Base-by-base conservation (phyloP, 2,797 vertebrate genomes). In the Coilia nasus region DNA sequence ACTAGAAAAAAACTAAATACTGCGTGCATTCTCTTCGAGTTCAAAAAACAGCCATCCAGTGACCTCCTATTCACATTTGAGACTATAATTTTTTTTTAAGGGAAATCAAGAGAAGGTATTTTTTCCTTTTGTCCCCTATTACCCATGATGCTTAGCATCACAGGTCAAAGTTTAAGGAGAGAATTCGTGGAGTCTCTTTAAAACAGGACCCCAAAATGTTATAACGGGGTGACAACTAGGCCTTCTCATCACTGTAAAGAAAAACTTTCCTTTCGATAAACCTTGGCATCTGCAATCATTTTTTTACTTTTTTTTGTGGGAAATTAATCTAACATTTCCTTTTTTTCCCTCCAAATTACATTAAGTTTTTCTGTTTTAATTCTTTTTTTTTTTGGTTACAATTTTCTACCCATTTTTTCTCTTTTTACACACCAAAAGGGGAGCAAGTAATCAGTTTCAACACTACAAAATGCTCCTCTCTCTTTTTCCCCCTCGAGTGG, bases 401-500 rank as follows among this genome's bases (percentile, higher is more conserved):
- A 50, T 50, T 91, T 92, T 90, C 87, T 64, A 87, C 67, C 35
- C 3, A 6, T 83, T 67, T 64, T 35, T 87, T 83, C 23, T 21
- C 54, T 9, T 81, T 46, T 44, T 83, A 83, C 81, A 89, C 88
- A 91, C 91, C 90, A 35, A 35, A 44, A 44, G 17, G 41, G 19
- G 31, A 78, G 67, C 35, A 41, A 35, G 44, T 78, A 19, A 71
- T 31, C 12, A 1, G 11, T 41, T 78, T 44, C 5, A 78, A 78
- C 71, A 78, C 31, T 78, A 7, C 21, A 3, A 3, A 88, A 88
- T 88, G 92, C 87, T 87, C 83, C 84, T 75, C 85, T 46, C 88
- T n/a, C 64, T 86, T 47, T 88, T 86, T 56, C 85, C 35, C 83
- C 86, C 85, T 88, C 83, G 87, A 90, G 81, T 82, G 86, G 88